These are phyloP conservation scores for Silurus lanzhouensis DNA, from an alignment of 2,797 vertebrate species.

Conservation along the genomic window DNA sequence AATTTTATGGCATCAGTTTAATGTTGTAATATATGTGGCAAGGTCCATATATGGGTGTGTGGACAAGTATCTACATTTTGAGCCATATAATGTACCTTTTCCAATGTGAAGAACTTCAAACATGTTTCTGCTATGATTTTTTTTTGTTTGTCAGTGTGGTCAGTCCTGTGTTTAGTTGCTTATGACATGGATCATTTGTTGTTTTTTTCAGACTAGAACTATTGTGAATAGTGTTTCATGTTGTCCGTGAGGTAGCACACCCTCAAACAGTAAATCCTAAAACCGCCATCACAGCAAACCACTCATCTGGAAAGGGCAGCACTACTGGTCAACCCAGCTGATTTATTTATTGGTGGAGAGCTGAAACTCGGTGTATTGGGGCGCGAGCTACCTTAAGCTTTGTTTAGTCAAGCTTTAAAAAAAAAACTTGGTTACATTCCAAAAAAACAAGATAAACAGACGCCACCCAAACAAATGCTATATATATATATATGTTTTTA, in stretches of 20 bases:
- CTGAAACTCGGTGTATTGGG: neutral
- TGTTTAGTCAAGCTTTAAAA: too few species aligned
- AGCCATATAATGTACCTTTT: neutral
- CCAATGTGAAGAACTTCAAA: neutral
- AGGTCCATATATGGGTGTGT: neutral
- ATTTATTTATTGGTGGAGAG: neutral
- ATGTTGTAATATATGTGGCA: too few species aligned
- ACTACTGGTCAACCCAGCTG: conserved; percentile 7
- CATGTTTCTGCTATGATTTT: neutral
- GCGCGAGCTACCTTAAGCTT: neutral
- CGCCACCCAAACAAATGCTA: too few species aligned
- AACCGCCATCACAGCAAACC: neutral
- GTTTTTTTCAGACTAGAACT: neutral
- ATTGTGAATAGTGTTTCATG: neutral
- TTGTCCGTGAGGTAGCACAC: conserved; percentile 1
- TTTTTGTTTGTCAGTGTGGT: neutral
- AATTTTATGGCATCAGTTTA: neutral
- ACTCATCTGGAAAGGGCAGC: neutral
- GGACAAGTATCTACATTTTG: too few species aligned
- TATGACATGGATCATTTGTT: neutral
- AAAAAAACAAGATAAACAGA: too few species aligned
- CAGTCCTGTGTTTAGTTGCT: neutral
- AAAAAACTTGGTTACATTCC: too few species aligned
- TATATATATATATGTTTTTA: too few species aligned
- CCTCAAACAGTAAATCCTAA: neutral